These are phyloP conservation scores for Grus americana DNA, from an alignment of 2,113 vertebrate species.

Conservation along the genomic window DNA sequence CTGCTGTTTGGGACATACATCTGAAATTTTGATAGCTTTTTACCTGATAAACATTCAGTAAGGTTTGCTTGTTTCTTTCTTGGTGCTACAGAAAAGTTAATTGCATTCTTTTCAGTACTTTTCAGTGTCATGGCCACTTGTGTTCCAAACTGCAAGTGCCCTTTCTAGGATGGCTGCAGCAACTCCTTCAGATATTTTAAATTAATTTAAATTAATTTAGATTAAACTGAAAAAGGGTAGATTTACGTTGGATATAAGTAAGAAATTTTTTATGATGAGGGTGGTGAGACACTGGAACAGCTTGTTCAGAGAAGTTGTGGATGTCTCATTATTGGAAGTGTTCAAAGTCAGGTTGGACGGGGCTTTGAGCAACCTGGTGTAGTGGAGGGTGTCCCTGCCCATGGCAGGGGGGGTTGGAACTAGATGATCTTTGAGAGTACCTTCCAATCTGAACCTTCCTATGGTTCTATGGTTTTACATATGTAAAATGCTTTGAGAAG, in stretches of 20 bases:
- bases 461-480: neutral
- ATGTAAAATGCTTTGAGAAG: neutral
- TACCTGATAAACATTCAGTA: neutral
- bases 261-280: neutral
- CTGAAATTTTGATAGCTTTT: neutral
- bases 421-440: neutral
- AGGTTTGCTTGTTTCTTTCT: neutral
- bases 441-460: neutral
- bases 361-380: neutral
- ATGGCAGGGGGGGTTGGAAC: too few species aligned
- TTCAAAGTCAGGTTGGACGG: neutral
- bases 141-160: neutral
- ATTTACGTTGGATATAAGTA: neutral
- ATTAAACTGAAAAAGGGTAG: neutral
- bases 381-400: neutral
- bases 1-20: neutral
- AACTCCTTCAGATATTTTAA: neutral
- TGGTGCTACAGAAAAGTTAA: neutral
- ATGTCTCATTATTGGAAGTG: neutral
- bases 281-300: neutral
- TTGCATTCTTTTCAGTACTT: neutral
- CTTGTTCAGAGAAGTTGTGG: neutral
- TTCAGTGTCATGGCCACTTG: neutral
- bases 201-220: neutral
- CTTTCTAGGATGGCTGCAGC: neutral